A percentile compares a stretch with the other conserved stretches of the same genome.
phyloP scores from a whole-genome alignment of 2,888 invertebrate genomes.

The Heliconius charithonia region DNA sequence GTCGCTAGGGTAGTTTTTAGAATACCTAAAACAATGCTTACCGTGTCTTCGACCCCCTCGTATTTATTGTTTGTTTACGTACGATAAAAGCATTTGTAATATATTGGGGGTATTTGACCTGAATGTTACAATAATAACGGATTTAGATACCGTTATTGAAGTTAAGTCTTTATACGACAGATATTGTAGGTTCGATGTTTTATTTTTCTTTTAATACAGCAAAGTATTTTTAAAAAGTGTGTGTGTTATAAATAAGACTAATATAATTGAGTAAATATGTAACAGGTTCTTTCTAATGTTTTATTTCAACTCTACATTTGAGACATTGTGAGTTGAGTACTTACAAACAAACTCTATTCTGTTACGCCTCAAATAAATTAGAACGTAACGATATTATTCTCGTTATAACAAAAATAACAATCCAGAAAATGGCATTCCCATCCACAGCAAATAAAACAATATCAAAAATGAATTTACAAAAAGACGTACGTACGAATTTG shows the following conservation, averaged over 20 bases:
- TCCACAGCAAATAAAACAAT: conserved; percentile 1
- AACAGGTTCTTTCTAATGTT: no score
- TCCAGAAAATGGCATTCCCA: neutral
- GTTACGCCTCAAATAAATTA: no score
- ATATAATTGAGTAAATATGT: no score
- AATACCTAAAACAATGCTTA: conserved; percentile 33
- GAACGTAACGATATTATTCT: no score
- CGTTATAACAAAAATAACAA: neutral
- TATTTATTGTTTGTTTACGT: conserved; percentile 59
- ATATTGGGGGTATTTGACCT: conserved; percentile 47
- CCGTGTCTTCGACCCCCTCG: conserved; percentile 33
- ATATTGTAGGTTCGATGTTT: neutral
- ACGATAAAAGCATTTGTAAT: conserved; percentile 55
- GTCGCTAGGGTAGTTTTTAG: conserved; percentile 45
- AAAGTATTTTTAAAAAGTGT: no score
- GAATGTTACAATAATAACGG: conserved; percentile 18
- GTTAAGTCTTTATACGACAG: neutral
- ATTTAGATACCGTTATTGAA: neutral
- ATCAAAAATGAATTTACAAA: conserved; percentile 26
- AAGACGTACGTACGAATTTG: conserved; percentile 16
- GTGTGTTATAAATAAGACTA: no score
- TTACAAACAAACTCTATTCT: no score
- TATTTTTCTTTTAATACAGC: no score
- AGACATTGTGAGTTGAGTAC: no score
- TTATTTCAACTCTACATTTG: no score